A percentile compares a stretch with the other conserved stretches of the same genome.
These are phyloP conservation scores for Dicyrtoma fusca DNA, from an alignment of 2,888 invertebrate genomes.

Conservation along the genomic window DNA sequence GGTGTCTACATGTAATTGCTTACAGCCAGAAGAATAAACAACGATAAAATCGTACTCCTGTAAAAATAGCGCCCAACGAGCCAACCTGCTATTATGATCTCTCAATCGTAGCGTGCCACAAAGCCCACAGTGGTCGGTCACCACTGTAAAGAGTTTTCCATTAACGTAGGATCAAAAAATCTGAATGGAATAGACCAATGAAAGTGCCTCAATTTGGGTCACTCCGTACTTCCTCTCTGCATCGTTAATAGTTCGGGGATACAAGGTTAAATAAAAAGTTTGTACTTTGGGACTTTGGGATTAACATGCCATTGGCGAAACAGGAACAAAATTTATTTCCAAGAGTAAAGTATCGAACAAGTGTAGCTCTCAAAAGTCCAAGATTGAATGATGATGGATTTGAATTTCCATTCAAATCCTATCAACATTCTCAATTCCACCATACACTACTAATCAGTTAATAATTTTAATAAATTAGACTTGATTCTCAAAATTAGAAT, in stretches of 20 bases:
- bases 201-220: slow-evolving; percentile 51
- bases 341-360: too few relatives aligned
- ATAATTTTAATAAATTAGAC: too few relatives aligned
- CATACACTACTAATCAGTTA: too few relatives aligned
- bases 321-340: too few relatives aligned
- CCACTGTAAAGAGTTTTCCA: slow-evolving; percentile 48
- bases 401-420: too few relatives aligned
- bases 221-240: slow-evolving; percentile 46
- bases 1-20: slow-evolving; percentile 58
- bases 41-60: slow-evolving; percentile 46
- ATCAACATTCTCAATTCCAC: too few relatives aligned
- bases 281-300: too few relatives aligned
- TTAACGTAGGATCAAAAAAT: slow-evolving; percentile 52
- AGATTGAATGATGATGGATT: too few relatives aligned
- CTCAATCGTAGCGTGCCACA: slow-evolving; percentile 38
- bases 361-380: too few relatives aligned
- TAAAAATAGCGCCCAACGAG: slow-evolving; percentile 43
- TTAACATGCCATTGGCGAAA: too few relatives aligned
- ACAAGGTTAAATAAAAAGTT: slow-evolving; percentile 10
- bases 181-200: slow-evolving; percentile 49
- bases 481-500: too few relatives aligned
- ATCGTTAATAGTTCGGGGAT: slow-evolving; percentile 9
- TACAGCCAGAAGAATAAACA: slow-evolving; percentile 39
- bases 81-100: slow-evolving; percentile 42
- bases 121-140: slow-evolving; percentile 54